A percentile compares a stretch with the other conserved stretches of the same genome.
phyloP scores from a whole-genome alignment of 2,888 invertebrate species.

The Leucoma salicis region DNA sequence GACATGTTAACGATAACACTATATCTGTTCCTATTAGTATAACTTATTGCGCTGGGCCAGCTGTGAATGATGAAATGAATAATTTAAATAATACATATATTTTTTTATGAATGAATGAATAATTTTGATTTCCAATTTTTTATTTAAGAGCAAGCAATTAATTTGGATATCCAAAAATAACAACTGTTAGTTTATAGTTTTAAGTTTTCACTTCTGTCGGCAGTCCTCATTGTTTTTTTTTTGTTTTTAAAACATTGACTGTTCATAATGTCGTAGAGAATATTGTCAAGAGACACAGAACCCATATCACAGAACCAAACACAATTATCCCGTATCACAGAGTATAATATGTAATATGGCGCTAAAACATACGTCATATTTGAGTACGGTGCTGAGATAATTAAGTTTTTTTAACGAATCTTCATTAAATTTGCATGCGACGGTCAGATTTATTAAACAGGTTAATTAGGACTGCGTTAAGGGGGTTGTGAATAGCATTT shows the following conservation, averaged over 20 bases:
- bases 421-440: constrained; percentile 27
- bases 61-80: too few relatives aligned
- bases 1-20: too few relatives aligned
- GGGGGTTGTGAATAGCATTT: neutral
- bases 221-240: too few relatives aligned
- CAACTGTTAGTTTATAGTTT: too few relatives aligned
- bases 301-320: constrained; percentile 7
- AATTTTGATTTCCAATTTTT: too few relatives aligned
- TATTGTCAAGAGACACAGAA: neutral
- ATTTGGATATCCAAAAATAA: too few relatives aligned
- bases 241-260: neutral
- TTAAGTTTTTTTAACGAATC: constrained; percentile 36
- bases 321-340: constrained; percentile 13
- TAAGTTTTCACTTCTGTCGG: too few relatives aligned
- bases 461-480: constrained; percentile 8
- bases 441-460: constrained; percentile 28
- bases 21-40: too few relatives aligned
- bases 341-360: constrained; percentile 25
- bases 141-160: too few relatives aligned
- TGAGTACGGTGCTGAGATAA: constrained; percentile 29
- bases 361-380: constrained; percentile 25
- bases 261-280: neutral
- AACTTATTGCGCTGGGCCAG: too few relatives aligned
- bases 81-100: too few relatives aligned
- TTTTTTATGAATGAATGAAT: too few relatives aligned